These are phyloP conservation scores for Linyphia triangularis DNA, from an alignment of 2,888 invertebrate species.

Conservation along the genomic window DNA sequence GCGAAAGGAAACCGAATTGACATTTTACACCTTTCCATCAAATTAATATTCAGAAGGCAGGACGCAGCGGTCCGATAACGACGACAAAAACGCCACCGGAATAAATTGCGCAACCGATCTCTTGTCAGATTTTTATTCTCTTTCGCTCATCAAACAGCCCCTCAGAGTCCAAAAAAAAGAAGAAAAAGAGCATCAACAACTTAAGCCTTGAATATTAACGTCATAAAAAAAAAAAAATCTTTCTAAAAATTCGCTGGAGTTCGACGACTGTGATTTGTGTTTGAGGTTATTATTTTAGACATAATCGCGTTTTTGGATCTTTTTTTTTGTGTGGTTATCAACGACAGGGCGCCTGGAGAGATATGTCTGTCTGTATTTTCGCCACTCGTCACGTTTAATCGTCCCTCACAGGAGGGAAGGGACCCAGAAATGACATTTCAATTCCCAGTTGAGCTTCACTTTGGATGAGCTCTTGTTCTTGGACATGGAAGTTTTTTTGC, in stretches of 20 bases:
- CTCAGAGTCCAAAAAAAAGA: background rate
- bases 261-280: constrained; percentile 62
- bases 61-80: constrained; percentile 43
- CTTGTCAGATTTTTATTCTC: background rate
- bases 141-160: background rate
- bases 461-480: background rate
- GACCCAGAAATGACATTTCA: constrained; percentile 59
- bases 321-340: constrained; percentile 57
- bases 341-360: constrained; percentile 19
- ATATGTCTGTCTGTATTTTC: background rate
- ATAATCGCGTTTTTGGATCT: constrained; percentile 56
- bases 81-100: constrained; percentile 24
- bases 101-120: constrained; percentile 24
- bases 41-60: constrained; percentile 56
- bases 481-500: constrained; percentile 37
- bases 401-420: constrained; percentile 17
- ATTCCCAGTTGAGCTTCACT: constrained; percentile 57
- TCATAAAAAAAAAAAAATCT: constrained; percentile 23
- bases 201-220: constrained; percentile 14
- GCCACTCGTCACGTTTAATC: constrained; percentile 25
- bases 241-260: background rate
- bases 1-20: constrained; percentile 44
- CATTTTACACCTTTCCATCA: constrained; percentile 67
- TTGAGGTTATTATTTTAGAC: constrained; percentile 47
- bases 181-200: constrained; percentile 9